Base-by-base conservation (phyloP, 2,113 vertebrate genomes). In the Equus quagga region DNA sequence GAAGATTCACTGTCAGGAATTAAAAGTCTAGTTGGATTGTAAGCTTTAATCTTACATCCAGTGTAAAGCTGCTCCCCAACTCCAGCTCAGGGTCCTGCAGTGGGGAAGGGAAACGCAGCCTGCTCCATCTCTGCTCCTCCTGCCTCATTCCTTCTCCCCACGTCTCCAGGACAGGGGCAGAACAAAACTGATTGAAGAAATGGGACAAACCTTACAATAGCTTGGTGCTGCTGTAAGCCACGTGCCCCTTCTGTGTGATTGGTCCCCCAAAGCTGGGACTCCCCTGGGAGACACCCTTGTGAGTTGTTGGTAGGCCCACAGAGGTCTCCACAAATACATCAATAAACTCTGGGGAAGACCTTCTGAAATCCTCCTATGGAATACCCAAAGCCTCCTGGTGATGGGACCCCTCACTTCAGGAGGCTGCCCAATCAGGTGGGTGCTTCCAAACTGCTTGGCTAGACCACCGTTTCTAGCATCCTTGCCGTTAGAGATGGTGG, bases 331-430 rank as follows among this genome's bases (percentile, higher is more conserved):
- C 83, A 92, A 56, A 69, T 24, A 8, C 5, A 21, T 44, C 44
- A n/a, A 0, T 19, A 36, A 64, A 58, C 3, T 12, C 21, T 33
- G 4, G 3, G 33, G 41, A 41, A 19, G 21, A 4, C 8, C 18
- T n/a, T 49, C 41, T 15, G 19, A 14, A 6, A 5, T 62, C 15
- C 6, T 46, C 46, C 6, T 17, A 4, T 21, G 10, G 14, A 19
- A 18, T 21, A 4, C 15, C 21, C 56, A 33, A 9, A 41, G 17
- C 6, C 4, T 54, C 33, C 36, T 14, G 15, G 0, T 15, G 33
- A n/a, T 0, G 9, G 7, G 8, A 19, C 4, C 31, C 8, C 33
- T 70, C 44, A 4, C 9, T 3, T 14, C 24, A 3, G 6, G 46
- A 33, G 24, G 1, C 28, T 67, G 18, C 67, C 13, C 5, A 11